Evolutionary conservation across 37 sponge, comb jelly and placozoan species (phyloP).

Genomic region (Dysidea cf. avara): DNA sequence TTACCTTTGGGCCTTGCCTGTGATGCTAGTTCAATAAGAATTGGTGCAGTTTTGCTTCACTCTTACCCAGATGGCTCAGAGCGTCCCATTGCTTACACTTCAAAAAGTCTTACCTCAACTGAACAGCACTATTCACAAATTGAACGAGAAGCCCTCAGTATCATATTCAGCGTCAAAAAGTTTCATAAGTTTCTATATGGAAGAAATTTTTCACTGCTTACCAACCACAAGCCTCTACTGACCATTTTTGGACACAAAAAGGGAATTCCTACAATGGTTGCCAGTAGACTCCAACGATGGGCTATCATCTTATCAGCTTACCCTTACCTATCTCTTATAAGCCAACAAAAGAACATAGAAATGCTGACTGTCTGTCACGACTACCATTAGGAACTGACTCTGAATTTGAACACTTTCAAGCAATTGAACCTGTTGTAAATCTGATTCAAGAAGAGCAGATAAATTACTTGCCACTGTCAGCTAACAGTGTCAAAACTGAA

Average conservation of each 20-base stretch:
- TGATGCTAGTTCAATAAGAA: background rate
- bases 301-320: too few relatives aligned
- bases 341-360: too few relatives aligned
- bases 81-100: background rate
- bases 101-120: constrained; percentile 3
- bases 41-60: constrained; percentile 9
- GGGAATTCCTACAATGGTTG: background rate
- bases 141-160: background rate
- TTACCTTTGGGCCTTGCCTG: too few relatives aligned
- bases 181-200: constrained; percentile 6
- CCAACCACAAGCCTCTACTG: background rate
- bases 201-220: background rate
- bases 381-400: background rate
- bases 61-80: background rate
- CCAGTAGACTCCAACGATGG: too few relatives aligned
- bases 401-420: background rate
- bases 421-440: too few relatives aligned
- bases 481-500: too few relatives aligned
- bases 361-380: too few relatives aligned
- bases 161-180: background rate
- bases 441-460: too few relatives aligned
- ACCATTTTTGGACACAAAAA: constrained; percentile 3
- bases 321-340: too few relatives aligned
- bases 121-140: constrained; percentile 1
- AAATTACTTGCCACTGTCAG: too few relatives aligned